Evolutionary conservation across 2,797 vertebrate species (phyloP).

Genomic region (Pantherophis vulpinus): DNA sequence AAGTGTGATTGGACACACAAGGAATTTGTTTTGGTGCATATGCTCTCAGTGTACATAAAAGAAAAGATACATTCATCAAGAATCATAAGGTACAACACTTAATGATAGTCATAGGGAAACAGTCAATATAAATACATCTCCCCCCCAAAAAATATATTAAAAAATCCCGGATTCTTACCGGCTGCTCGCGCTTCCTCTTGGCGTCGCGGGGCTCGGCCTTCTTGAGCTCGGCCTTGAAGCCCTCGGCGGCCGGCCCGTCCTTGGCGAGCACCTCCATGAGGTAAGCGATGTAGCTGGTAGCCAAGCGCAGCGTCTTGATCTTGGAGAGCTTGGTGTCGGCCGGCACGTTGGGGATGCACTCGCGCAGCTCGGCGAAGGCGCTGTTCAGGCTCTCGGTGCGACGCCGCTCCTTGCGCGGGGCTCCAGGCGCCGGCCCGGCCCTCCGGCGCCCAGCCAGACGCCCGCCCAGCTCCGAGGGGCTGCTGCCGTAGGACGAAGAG

Average conservation of each 20-base stretch:
- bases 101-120: too few relatives aligned
- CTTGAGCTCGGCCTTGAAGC: conserved; percentile 93
- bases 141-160: not conserved
- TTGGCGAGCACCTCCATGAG: conserved; percentile 92
- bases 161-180: conserved; percentile 70
- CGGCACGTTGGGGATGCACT: conserved; percentile 89
- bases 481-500: conserved; percentile 62
- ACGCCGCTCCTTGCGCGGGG: conserved; percentile 88
- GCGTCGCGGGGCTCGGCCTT: conserved; percentile 84
- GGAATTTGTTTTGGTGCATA: too few relatives aligned
- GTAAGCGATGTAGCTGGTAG: conserved; percentile 89
- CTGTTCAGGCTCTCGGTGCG: conserved; percentile 92
- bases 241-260: conserved; percentile 84
- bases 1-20: too few relatives aligned
- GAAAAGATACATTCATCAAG: too few relatives aligned
- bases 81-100: too few relatives aligned
- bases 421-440: conserved; percentile 73
- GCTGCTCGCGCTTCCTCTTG: conserved; percentile 85
- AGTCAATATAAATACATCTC: not conserved
- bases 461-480: conserved; percentile 69
- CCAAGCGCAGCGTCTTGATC: conserved; percentile 86
- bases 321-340: conserved; percentile 90
- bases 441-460: conserved; percentile 73
- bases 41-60: too few relatives aligned
- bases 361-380: conserved; percentile 86